These are phyloP conservation scores for Chaetodon trifascialis DNA, from an alignment of 2,113 vertebrate genomes.

Conservation along the genomic window DNA sequence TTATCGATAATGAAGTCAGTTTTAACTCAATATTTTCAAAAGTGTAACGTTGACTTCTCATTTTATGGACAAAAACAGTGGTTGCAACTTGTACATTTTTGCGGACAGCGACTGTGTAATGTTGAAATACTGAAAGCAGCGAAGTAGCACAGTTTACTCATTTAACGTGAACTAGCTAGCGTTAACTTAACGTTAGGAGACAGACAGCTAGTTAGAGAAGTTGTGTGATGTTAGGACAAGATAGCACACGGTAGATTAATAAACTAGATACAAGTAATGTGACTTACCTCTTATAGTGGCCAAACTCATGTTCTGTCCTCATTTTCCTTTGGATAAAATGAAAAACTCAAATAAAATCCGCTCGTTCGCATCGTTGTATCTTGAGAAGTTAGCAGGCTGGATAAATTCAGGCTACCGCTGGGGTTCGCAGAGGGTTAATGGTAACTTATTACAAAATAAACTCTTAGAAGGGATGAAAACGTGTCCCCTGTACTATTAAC, in stretches of 20 bases:
- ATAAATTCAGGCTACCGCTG: conserved; percentile 3
- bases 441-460: background rate
- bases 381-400: conserved; percentile 4
- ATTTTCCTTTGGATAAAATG: conserved; percentile 20
- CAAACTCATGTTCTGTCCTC: background rate
- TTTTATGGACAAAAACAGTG: background rate
- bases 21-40: background rate
- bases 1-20: background rate
- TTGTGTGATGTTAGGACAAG: background rate
- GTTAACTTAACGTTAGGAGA: background rate
- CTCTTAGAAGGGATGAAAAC: background rate
- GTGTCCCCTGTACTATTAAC: background rate
- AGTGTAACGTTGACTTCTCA: background rate
- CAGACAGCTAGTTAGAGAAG: background rate
- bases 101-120: background rate
- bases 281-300: conserved; percentile 47
- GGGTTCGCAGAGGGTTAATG: background rate
- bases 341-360: conserved; percentile 37
- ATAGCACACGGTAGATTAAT: background rate
- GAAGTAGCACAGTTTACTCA: background rate
- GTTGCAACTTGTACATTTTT: background rate
- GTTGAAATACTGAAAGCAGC: background rate
- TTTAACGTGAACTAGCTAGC: too few relatives aligned
- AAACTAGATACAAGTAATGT: background rate
- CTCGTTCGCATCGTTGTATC: conserved; percentile 37